Conservation (phyloP, 2,113 vertebrate species). For the Sminthopsis crassicaudata region DNA sequence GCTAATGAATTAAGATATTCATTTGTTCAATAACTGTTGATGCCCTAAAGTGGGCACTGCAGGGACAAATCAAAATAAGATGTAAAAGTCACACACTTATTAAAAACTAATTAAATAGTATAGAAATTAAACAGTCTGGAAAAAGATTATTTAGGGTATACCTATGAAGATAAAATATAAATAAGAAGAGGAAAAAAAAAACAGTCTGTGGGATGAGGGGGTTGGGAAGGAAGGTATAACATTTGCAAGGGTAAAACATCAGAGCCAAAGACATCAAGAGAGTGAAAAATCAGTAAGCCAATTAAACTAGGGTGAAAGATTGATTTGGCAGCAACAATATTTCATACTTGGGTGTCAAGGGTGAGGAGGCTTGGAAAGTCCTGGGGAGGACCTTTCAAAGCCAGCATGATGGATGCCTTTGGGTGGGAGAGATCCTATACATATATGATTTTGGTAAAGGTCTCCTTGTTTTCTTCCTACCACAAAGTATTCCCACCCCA, state of each 20-base stretch:
- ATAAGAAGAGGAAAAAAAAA: neutral
- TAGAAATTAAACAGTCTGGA: neutral
- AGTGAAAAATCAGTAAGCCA: neutral
- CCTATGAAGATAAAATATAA: neutral
- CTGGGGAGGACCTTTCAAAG: neutral
- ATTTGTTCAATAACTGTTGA: neutral
- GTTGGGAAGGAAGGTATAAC: neutral
- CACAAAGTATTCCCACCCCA: neutral
- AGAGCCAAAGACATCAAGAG: neutral
- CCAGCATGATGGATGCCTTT: neutral
- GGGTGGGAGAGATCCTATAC: neutral
- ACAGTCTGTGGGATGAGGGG: neutral
- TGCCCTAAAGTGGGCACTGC: neutral
- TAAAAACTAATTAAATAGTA: neutral
- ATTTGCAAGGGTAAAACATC: neutral
- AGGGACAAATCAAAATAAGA: neutral
- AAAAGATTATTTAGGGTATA: neutral
- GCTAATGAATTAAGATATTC: neutral
- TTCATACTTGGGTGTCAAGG: neutral
- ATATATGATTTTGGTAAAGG: neutral
- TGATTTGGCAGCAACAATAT: neutral
- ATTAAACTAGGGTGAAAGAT: neutral
- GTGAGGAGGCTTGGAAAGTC: neutral
- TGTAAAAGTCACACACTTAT: neutral
- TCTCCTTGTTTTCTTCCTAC: neutral